phyloP scores from a whole-genome alignment of 2,888 invertebrate species.

The Dendrolimus houi region DNA sequence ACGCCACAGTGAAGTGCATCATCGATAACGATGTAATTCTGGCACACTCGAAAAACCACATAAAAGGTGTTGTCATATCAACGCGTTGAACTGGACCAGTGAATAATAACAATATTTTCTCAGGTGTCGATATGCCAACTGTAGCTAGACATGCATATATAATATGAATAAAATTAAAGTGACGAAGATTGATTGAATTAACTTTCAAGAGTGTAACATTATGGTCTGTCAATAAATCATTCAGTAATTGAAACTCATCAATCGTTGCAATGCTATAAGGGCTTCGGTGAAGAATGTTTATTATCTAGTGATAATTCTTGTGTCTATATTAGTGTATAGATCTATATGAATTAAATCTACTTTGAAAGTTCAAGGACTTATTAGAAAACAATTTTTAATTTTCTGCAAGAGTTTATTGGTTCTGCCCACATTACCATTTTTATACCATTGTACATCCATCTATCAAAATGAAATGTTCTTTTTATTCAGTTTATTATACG shows the following conservation, averaged over 20 bases:
- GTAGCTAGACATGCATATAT: slow-evolving; percentile 3
- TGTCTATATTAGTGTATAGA: too few species aligned
- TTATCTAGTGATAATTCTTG: too few species aligned
- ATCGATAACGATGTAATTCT: slow-evolving; percentile 35
- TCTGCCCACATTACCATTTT: slow-evolving; percentile 26
- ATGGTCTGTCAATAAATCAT: too few species aligned
- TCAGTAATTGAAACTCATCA: too few species aligned
- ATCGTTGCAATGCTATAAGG: too few species aligned
- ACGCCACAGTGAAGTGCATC: slow-evolving; percentile 19
- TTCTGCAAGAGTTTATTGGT: slow-evolving; percentile 19
- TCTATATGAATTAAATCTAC: too few species aligned
- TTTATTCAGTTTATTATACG: slow-evolving; percentile 21
- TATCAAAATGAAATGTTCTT: slow-evolving; percentile 24
- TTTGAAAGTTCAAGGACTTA: too few species aligned
- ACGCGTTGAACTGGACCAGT: not conserved
- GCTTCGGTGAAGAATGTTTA: too few species aligned
- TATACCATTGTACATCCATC: slow-evolving; percentile 24
- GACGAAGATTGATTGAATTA: not conserved
- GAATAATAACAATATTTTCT: not conserved
- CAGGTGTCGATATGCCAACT: not conserved
- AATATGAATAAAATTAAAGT: not conserved
- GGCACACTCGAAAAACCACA: slow-evolving; percentile 3
- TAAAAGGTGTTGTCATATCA: not conserved
- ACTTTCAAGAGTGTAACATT: too few species aligned
- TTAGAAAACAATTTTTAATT: slow-evolving; percentile 19